Conservation (phyloP, 2,888 invertebrate genomes). For the Colletes collaris region DNA sequence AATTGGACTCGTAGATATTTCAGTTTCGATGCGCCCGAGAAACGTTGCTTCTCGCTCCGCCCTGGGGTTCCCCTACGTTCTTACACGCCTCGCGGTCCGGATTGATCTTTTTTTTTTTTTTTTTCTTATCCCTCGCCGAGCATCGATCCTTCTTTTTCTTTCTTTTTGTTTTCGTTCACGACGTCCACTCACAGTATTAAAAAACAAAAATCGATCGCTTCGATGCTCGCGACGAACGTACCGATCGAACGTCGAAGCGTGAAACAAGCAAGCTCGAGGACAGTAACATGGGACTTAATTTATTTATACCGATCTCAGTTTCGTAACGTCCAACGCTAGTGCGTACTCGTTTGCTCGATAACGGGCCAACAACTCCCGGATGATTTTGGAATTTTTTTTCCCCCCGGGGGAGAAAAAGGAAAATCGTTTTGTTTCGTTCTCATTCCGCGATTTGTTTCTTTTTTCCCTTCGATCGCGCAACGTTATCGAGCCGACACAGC, state of each 20-base stretch:
- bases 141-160: neutral
- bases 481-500: conserved; percentile 4
- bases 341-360: conserved; percentile 12
- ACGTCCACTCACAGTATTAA: too few relatives aligned
- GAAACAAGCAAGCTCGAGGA: conserved; percentile 17
- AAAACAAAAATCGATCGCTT: too few relatives aligned
- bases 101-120: neutral
- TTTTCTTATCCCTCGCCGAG: neutral
- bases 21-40: conserved; percentile 35
- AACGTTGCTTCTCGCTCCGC: conserved; percentile 62
- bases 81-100: neutral
- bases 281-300: conserved; percentile 50
- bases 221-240: neutral
- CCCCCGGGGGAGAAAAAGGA: neutral
- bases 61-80: conserved; percentile 26
- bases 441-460: neutral
- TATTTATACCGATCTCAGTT: conserved; percentile 30
- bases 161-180: neutral
- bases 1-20: conserved; percentile 76
- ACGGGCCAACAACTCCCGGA: neutral
- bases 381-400: neutral
- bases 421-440: neutral
- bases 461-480: conserved; percentile 1
- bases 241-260: neutral
- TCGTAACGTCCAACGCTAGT: conserved; percentile 8